phyloP scores from a whole-genome alignment of 2,888 invertebrate genomes.

The Ceraclea dissimilis region DNA sequence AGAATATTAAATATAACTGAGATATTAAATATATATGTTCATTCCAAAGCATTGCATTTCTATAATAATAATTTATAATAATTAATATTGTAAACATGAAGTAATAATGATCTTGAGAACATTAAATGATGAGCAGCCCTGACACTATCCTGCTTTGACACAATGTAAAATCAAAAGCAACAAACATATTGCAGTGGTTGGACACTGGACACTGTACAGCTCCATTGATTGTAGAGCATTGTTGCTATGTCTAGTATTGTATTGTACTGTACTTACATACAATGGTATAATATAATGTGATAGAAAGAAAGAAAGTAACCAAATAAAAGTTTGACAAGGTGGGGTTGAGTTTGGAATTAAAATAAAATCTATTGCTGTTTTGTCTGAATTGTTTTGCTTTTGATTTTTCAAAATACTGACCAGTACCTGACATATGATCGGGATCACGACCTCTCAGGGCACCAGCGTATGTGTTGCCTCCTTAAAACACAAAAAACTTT shows the following conservation, averaged over 20 bases:
- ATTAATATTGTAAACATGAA: no score
- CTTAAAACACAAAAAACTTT: constrained; percentile 27
- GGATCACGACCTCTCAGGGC: constrained; percentile 80
- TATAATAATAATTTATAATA: no score
- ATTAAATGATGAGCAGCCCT: background rate
- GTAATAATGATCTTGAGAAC: no score
- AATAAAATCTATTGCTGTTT: constrained; percentile 9
- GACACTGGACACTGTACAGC: no score
- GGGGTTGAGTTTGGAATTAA: constrained; percentile 23
- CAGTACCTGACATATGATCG: constrained; percentile 82
- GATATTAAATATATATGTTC: no score
- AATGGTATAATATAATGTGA: no score
- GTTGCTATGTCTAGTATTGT: no score
- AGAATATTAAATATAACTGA: no score
- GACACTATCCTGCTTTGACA: background rate
- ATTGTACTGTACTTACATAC: no score
- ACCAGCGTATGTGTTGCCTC: constrained; percentile 72
- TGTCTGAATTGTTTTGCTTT: constrained; percentile 20
- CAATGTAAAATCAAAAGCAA: constrained; percentile 1
- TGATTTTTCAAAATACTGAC: constrained; percentile 40
- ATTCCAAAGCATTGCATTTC: no score
- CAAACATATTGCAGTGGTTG: background rate
- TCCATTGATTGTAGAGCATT: no score
- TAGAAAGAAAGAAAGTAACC: constrained; percentile 7
- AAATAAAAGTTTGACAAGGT: constrained; percentile 9